Evolutionary conservation across 2,797 vertebrate genomes (phyloP).

Genomic region (Momotus momota): DNA sequence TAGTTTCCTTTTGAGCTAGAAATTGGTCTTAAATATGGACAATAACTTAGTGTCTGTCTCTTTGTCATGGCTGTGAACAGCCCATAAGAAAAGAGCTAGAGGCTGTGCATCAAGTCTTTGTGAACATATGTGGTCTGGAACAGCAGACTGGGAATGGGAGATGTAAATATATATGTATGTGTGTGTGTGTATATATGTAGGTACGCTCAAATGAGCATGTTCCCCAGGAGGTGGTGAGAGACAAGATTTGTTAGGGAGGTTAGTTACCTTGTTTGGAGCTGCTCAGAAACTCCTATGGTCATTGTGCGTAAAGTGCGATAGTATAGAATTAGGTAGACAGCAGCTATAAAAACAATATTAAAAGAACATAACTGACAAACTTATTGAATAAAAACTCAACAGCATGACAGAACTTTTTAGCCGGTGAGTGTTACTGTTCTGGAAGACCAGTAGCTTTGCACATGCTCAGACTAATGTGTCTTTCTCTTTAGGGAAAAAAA

Average conservation of each 20-base stretch:
- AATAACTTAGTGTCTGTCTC: background rate
- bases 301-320: background rate
- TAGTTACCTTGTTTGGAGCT: background rate
- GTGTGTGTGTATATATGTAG: background rate
- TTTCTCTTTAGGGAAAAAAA: background rate
- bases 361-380: background rate
- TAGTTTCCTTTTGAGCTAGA: conserved; percentile 2
- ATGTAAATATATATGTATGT: background rate
- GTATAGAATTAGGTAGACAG: background rate
- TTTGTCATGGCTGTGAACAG: background rate
- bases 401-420: background rate
- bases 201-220: background rate
- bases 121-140: background rate
- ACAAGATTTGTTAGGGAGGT: background rate
- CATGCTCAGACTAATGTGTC: background rate
- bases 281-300: background rate
- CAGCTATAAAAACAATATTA: background rate
- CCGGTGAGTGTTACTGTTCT: background rate
- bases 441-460: background rate
- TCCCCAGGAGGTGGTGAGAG: background rate
- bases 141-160: background rate
- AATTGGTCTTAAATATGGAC: conserved; percentile 40
- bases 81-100: background rate
- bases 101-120: background rate
- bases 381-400: background rate